Evolutionary conservation across 2,113 vertebrate species (phyloP), one percentile per base, ranked within the genome.

Genomic region (Sylvietta virens): DNA sequence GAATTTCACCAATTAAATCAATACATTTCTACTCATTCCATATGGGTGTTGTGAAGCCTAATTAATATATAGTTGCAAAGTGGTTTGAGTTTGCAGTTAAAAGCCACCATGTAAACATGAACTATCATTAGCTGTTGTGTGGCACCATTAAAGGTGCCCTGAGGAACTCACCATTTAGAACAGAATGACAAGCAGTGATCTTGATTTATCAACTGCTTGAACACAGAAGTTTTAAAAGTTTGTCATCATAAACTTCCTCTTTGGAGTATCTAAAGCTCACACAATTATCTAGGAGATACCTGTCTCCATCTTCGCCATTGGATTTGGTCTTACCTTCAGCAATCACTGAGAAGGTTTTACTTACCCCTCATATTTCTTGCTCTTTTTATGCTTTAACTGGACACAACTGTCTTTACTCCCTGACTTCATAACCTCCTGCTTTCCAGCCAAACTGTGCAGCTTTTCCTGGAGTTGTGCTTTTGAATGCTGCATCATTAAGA

Each of bases 401-500:
- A 44, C 42, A 73, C 4, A 40, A 42, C 8, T 60, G 6, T 61
- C 42, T 48, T 4, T 53, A 4, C 35, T 53, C 51, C 44, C 56
- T 15, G 76, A 30, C 28, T 71, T 62, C 19, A 45, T 26, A 10
- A 27, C 30, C 74, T 96, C 94, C 6, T n/a, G 72, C 61, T 58
- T 33, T 11, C 10, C n/a, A 47, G 51, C 2, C 28, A 58, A 22
- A 19, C 24, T 33, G 45, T 19, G 44, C 47, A 97, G 92, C 76
- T 96, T 96, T 37, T 86, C 57, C 86, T 86, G 94, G 26, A 97
- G 70, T 5, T 66, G 76, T 8, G 83, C 84, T 13, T 82, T 66
- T 4, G 96, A 94, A 56, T 39, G 91, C 78, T 51, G 96, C 53
- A 97, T 80, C 28, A 80, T 61, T 57, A 97, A 77, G 44, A 97